Evolutionary conservation across 2,113 vertebrate species (phyloP), one percentile per base, ranked within the genome.

Genomic region (Plotosus lineatus): DNA sequence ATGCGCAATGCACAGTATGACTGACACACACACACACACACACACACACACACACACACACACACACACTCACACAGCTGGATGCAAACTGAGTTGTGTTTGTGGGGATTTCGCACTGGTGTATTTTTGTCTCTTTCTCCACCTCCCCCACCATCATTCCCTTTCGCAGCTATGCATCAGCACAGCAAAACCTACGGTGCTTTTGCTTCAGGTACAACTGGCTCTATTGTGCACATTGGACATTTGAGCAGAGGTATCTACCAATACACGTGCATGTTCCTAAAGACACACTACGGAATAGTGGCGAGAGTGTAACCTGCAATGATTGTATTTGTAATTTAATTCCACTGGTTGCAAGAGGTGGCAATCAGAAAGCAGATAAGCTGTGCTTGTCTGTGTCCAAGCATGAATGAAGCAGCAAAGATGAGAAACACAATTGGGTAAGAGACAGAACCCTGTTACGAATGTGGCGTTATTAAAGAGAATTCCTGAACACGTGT

Each of bases 321-420:
- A 91, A 90, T 91, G 90, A 92, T 92, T 92, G 91, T 91, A 91
- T 93, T 92, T 91, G 89, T 94, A 92, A 92, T 93, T 94, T 92
- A 94, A 94, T 92, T 92, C 91, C 87, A 87, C 90, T 92, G 90
- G 91, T 92, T 86, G 88, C 85, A 89, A 80, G 33, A 42, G 77
- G 58, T 33, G 66, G 60, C 51, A 56, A 82, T 80, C 44, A 76
- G 71, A 77, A 58, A 60, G 58, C 44, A 38, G 60, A 80, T 68
- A 65, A 36, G 31, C 58, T 65, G 72, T 50, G 46, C 33, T 65
- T 75, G 58, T 66, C 80, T 66, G 72, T 51, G 48, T 66, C 72
- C 72, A 75, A 63, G 31, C 60, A 8, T 75, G 72, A 75, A 81
- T 55, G 11, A 50, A 44, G 55, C 48, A 28, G 48, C 15, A 40